Evolutionary conservation across 2,113 vertebrate genomes (phyloP).

Genomic region (Carassius gibelio): DNA sequence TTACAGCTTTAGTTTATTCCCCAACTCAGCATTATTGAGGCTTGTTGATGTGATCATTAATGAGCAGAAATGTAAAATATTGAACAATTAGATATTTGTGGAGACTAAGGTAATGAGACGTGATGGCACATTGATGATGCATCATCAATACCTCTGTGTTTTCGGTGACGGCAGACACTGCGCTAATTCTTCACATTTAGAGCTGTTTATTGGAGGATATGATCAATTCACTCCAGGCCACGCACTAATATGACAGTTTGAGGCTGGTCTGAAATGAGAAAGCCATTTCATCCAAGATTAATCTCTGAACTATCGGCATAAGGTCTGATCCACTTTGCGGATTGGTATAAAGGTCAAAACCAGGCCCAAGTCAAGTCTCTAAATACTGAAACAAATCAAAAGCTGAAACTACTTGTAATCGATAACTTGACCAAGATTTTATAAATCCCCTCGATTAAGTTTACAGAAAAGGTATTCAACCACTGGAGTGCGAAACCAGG

Average conservation of each 20-base stretch:
- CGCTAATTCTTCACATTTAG: slow-evolving; percentile 29
- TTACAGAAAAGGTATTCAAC: background rate
- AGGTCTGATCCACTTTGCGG: background rate
- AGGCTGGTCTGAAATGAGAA: slow-evolving; percentile 2
- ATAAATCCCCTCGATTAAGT: background rate
- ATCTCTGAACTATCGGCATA: background rate
- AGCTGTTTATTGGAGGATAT: background rate
- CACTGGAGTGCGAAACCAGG: background rate
- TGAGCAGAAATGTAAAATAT: slow-evolving; percentile 26
- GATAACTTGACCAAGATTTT: background rate
- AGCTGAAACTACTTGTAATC: background rate
- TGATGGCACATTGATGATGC: slow-evolving; percentile 43
- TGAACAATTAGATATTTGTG: slow-evolving; percentile 32
- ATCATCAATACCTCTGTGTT: slow-evolving; percentile 28
- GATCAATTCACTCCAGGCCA: slow-evolving; percentile 23
- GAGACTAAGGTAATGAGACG: slow-evolving; percentile 38
- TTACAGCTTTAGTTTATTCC: slow-evolving; percentile 3
- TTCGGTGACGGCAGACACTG: slow-evolving; percentile 6
- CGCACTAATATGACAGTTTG: background rate
- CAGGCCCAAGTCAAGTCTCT: background rate
- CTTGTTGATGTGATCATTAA: slow-evolving; percentile 46
- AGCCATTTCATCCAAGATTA: background rate
- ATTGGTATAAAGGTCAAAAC: background rate
- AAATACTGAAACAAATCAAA: background rate
- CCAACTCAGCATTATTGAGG: slow-evolving; percentile 28